These are phyloP conservation scores for Ostrea edulis DNA, from an alignment of 1,140 invertebrate genomes.

Conservation along the genomic window DNA sequence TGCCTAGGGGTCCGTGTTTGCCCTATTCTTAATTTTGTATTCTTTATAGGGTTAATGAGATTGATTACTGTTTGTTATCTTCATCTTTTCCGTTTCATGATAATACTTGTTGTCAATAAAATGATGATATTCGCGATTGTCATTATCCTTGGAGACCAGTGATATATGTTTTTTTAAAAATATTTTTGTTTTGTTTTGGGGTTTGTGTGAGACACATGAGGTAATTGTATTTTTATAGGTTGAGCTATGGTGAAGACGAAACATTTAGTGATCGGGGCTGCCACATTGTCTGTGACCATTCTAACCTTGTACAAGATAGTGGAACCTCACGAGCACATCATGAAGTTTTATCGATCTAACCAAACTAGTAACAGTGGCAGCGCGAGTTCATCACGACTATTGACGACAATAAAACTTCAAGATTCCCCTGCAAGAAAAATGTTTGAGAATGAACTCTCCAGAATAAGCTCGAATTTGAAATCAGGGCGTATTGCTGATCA, in stretches of 20 bases:
- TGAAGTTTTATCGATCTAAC: neutral
- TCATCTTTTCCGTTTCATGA: too few species aligned
- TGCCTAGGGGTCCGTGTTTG: too few species aligned
- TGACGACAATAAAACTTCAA: neutral
- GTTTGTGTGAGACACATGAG: neutral
- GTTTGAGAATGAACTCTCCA: constrained; percentile 18
- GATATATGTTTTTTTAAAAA: too few species aligned
- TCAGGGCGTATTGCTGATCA: neutral
- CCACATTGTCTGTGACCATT: neutral
- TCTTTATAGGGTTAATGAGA: too few species aligned
- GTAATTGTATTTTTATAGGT: neutral
- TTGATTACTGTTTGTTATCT: too few species aligned
- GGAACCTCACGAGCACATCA: neutral
- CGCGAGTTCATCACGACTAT: neutral
- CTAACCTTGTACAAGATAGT: neutral
- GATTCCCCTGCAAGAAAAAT: neutral
- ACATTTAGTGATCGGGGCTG: constrained; percentile 1
- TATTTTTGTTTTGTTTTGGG: too few species aligned
- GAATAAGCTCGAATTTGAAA: constrained; percentile 4
- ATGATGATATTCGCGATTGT: too few species aligned
- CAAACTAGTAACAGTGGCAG: neutral
- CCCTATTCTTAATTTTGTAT: too few species aligned
- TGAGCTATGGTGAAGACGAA: neutral
- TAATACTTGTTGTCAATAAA: too few species aligned
- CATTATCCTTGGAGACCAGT: too few species aligned